Conservation (phyloP, 1,140 invertebrate genomes). For the Drosophila ercepeae region DNA sequence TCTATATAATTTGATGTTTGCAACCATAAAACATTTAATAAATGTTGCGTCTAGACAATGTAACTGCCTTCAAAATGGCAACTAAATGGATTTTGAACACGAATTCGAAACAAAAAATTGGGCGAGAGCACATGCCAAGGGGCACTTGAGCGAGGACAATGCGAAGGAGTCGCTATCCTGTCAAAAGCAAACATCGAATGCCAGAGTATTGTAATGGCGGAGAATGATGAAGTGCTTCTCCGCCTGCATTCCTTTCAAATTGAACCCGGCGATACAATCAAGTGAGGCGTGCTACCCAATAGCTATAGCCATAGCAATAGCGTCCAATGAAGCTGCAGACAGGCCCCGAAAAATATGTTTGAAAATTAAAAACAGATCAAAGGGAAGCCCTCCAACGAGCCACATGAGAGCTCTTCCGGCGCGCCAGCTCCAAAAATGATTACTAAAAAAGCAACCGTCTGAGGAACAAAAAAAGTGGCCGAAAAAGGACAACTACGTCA, state of each 20-base stretch:
- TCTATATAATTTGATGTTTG: conserved; percentile 76
- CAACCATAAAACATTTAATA: conserved; percentile 81
- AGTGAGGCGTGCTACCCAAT: conserved; percentile 16
- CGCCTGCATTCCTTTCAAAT: conserved; percentile 66
- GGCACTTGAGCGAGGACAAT: conserved; percentile 64
- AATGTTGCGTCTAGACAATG: conserved; percentile 82
- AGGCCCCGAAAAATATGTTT: conserved; percentile 50
- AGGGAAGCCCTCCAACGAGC: conserved; percentile 56
- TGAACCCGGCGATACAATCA: conserved; percentile 58
- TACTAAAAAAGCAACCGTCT: conserved; percentile 54
- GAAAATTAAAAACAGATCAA: conserved; percentile 82
- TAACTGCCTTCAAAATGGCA: conserved; percentile 81
- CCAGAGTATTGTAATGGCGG: conserved; percentile 3
- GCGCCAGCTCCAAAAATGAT: conserved; percentile 67
- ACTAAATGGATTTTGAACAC: conserved; percentile 81
- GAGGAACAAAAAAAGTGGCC: conserved; percentile 26
- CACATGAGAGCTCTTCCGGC: conserved; percentile 74
- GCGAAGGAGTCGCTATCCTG: conserved; percentile 60
- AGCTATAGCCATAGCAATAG: conserved; percentile 41
- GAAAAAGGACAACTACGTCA: conserved; percentile 66
- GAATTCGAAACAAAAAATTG: conserved; percentile 59
- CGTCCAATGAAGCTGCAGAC: conserved; percentile 13
- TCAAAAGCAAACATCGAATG: conserved; percentile 56
- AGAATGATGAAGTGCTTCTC: conserved; percentile 69
- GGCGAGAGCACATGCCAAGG: conserved; percentile 11